These are phyloP conservation scores for Scomberomorus guttatus DNA, from an alignment of 2,797 vertebrate species.

Conservation along the genomic window DNA sequence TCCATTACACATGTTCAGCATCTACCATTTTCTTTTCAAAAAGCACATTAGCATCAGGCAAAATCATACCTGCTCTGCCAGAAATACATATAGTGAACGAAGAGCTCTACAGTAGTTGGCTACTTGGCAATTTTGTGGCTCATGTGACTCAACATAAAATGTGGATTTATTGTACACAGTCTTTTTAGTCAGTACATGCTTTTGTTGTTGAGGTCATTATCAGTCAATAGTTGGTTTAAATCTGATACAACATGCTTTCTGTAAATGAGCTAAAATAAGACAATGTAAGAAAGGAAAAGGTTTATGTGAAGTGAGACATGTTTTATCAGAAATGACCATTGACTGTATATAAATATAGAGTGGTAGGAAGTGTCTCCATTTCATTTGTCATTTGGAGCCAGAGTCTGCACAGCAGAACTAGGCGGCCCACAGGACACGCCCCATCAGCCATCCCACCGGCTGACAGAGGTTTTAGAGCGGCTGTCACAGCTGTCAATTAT, in stretches of 20 bases:
- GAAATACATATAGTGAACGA: background rate
- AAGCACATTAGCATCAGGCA: constrained; percentile 8
- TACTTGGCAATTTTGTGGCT: constrained; percentile 1
- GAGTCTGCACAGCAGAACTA: too few species aligned
- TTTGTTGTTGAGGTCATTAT: background rate
- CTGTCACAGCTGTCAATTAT: too few species aligned
- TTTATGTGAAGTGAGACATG: background rate
- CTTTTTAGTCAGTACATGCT: background rate
- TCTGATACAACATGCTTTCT: background rate
- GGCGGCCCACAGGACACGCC: too few species aligned
- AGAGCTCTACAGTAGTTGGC: too few species aligned
- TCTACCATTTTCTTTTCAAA: background rate
- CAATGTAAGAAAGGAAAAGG: background rate
- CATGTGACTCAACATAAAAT: background rate
- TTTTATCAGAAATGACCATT: too few species aligned
- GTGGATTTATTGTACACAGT: background rate
- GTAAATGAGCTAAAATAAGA: constrained; percentile 12
- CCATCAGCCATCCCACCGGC: too few species aligned
- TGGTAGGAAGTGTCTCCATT: too few species aligned
- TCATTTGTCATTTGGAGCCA: too few species aligned
- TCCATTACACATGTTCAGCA: constrained; percentile 8
- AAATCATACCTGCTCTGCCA: background rate
- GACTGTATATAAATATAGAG: too few species aligned
- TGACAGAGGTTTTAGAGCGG: too few species aligned
- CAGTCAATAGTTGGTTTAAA: background rate